These are phyloP conservation scores for Morone saxatilis DNA, from an alignment of 2,113 vertebrate genomes.

Conservation along the genomic window DNA sequence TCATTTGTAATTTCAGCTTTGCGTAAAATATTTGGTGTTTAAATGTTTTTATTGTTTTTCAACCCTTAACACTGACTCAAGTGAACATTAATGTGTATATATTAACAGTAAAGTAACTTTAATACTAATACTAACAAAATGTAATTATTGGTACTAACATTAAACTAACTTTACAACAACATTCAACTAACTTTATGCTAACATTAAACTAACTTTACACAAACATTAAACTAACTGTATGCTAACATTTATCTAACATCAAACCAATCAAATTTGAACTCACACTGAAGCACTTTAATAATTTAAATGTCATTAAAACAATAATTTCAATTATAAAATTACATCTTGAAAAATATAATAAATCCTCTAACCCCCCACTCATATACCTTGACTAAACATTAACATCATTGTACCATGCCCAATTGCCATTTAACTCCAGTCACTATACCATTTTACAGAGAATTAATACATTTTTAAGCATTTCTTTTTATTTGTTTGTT, in stretches of 20 bases:
- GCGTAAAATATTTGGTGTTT: constrained; percentile 16
- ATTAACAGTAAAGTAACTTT: not conserved
- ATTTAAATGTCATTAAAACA: not conserved
- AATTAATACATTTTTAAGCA: not conserved
- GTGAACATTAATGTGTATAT: not conserved
- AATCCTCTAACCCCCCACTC: too few relatives aligned
- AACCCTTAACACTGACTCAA: not conserved
- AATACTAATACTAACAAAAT: not conserved
- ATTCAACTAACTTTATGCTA: not conserved
- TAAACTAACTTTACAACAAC: not conserved
- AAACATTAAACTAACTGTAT: not conserved
- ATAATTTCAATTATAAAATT: too few relatives aligned
- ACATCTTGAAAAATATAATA: too few relatives aligned
- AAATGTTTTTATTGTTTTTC: constrained; percentile 25
- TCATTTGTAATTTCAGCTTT: constrained; percentile 13
- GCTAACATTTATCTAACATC: constrained; percentile 21
- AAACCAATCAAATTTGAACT: not conserved
- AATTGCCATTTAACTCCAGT: too few relatives aligned
- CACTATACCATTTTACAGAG: not conserved
- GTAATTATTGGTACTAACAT: constrained; percentile 6
- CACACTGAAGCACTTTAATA: not conserved
- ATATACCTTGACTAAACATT: too few relatives aligned
- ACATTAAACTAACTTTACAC: not conserved
- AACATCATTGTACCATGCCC: too few relatives aligned
- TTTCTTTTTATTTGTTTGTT: not conserved